phyloP scores from a whole-genome alignment of 2,113 vertebrate species.

The Atrichornis clamosus region DNA sequence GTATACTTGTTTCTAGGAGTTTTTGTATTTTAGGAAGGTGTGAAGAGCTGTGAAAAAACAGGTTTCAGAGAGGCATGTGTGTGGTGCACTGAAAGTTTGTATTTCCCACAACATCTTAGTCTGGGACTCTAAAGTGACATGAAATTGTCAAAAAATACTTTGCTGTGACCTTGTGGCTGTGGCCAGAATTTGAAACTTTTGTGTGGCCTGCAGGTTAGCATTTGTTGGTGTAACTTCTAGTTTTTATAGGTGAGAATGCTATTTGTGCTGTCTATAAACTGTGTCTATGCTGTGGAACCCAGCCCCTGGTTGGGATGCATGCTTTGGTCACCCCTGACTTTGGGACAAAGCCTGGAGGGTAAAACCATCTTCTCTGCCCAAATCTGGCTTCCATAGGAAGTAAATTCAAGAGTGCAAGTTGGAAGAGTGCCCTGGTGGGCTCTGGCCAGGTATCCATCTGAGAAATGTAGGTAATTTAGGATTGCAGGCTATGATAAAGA shows the following conservation, averaged over 20 bases:
- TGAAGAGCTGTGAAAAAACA: background rate
- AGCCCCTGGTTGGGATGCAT: background rate
- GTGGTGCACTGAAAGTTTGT: background rate
- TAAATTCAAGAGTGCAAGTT: background rate
- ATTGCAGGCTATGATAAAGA: background rate
- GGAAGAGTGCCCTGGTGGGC: background rate
- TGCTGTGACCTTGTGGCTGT: background rate
- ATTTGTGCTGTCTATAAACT: background rate
- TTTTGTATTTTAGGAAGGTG: background rate
- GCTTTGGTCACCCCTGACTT: background rate
- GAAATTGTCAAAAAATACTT: background rate
- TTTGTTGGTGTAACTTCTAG: background rate
- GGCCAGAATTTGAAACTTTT: background rate
- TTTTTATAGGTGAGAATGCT: background rate
- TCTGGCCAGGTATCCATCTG: background rate
- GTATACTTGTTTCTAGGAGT: background rate
- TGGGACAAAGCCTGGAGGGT: background rate
- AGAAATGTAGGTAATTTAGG: background rate
- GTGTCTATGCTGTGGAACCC: background rate
- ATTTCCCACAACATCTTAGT: background rate
- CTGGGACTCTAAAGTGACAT: background rate
- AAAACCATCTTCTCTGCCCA: background rate
- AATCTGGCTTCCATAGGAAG: background rate
- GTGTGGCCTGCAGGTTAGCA: background rate
- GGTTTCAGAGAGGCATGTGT: background rate